phyloP scores from a whole-genome alignment of 1,140 invertebrate genomes.

The Schlechtendalia chinensis region DNA sequence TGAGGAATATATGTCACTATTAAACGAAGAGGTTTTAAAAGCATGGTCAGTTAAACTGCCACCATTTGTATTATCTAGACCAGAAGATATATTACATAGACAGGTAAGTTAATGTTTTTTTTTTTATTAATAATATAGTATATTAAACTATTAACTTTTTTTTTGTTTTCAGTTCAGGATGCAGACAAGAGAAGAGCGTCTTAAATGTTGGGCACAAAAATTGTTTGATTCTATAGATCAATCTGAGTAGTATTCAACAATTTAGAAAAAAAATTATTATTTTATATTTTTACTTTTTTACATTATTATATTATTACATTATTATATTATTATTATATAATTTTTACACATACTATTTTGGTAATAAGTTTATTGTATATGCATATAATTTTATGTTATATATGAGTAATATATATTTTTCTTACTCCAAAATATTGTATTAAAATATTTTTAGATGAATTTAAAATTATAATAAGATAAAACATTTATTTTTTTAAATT shows the following conservation, averaged over 20 bases:
- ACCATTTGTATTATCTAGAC: conserved; percentile 21
- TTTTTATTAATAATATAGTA: neutral
- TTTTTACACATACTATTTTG: too few relatives aligned
- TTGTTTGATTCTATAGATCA: neutral
- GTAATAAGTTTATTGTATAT: too few relatives aligned
- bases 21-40: conserved; percentile 10
- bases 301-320: too few relatives aligned
- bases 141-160: neutral
- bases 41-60: neutral
- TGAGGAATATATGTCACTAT: neutral
- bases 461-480: too few relatives aligned
- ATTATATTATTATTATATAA: too few relatives aligned
- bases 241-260: neutral
- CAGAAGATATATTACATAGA: neutral
- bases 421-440: too few relatives aligned
- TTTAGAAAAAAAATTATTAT: too few relatives aligned
- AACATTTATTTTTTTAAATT: too few relatives aligned
- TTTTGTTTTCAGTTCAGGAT: conserved; percentile 25
- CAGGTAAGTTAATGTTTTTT: neutral
- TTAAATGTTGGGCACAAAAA: neutral
- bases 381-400: too few relatives aligned
- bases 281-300: too few relatives aligned
- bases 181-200: conserved; percentile 18
- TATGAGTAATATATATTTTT: too few relatives aligned
- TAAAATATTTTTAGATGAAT: too few relatives aligned